phyloP scores from a whole-genome alignment of 2,888 invertebrate species.

The Gisinianus flammeolus region DNA sequence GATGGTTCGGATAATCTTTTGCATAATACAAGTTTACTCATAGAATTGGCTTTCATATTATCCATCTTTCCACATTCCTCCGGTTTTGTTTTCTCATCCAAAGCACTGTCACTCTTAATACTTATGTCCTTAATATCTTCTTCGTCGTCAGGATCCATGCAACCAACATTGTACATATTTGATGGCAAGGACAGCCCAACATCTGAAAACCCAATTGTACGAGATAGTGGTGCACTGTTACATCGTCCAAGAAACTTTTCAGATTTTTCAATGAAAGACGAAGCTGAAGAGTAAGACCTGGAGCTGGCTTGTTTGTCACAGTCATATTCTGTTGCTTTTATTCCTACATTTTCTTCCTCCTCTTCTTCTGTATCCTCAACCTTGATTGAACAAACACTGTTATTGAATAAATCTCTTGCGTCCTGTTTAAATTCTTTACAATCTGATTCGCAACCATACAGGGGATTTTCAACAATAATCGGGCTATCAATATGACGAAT shows the following conservation, averaged over 20 bases:
- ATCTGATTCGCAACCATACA: constrained; percentile 48
- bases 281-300: neutral
- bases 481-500: constrained; percentile 57
- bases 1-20: constrained; percentile 58
- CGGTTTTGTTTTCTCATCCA: constrained; percentile 33
- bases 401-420: constrained; percentile 32
- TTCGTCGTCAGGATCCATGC: constrained; percentile 26
- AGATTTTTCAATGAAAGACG: neutral
- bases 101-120: constrained; percentile 38
- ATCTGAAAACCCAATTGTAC: constrained; percentile 43
- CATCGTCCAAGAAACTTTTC: constrained; percentile 50
- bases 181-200: constrained; percentile 28
- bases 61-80: neutral
- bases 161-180: neutral
- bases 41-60: constrained; percentile 22
- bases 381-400: neutral
- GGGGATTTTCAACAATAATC: constrained; percentile 53
- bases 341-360: neutral
- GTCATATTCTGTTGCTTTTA: neutral
- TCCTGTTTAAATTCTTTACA: no score
- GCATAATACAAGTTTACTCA: constrained; percentile 46
- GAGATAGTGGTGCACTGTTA: constrained; percentile 54
- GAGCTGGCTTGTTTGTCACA: constrained; percentile 16
- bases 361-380: neutral
- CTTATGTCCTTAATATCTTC: constrained; percentile 32